Evolutionary conservation across 2,113 vertebrate genomes (phyloP).

Genomic region (Trogon surrucura): DNA sequence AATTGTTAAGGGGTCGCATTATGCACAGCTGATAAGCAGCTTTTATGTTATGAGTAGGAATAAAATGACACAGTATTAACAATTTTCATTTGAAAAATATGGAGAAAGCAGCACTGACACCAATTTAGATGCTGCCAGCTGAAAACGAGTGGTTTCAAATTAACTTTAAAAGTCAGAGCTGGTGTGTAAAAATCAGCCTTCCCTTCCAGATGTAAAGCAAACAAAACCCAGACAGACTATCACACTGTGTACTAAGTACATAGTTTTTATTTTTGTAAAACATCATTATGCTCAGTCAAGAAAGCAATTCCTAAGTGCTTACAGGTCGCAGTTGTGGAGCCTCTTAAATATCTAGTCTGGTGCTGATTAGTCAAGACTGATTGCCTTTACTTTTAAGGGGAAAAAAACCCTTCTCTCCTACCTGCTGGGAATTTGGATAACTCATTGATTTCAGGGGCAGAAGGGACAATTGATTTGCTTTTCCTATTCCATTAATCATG

Average conservation of each 20-base stretch:
- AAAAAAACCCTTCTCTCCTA: neutral
- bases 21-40: neutral
- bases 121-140: neutral
- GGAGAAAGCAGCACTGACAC: neutral
- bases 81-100: neutral
- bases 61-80: neutral
- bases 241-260: neutral
- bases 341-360: neutral
- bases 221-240: neutral
- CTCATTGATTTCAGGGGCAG: constrained; percentile 16
- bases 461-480: neutral
- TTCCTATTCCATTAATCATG: neutral
- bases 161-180: neutral
- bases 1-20: neutral
- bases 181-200: neutral
- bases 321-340: neutral
- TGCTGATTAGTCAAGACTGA: neutral
- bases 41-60: neutral
- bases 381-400: neutral
- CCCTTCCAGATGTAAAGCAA: neutral
- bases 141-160: neutral
- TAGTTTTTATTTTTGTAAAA: neutral
- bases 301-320: neutral
- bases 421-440: neutral
- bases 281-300: neutral